Conservation (phyloP, 37 sponge, comb jelly and placozoan species). For the Tethya wilhelma region DNA sequence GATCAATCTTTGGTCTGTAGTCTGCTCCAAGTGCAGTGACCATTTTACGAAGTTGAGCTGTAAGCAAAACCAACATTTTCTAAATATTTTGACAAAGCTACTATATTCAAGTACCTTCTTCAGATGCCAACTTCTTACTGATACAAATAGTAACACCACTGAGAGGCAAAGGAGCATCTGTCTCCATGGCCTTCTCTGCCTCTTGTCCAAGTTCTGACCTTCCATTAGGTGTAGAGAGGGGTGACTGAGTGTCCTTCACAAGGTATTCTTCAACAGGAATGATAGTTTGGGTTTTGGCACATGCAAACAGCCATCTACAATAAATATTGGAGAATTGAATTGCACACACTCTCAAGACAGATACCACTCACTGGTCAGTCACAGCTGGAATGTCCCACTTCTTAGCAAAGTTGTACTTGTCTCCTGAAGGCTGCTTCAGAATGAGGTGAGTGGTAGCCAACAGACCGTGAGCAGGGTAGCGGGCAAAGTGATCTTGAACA, state of each 20-base stretch:
- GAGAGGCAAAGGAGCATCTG: background rate
- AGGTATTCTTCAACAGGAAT: constrained; percentile 41
- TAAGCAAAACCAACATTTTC: background rate
- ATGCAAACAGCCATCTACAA: constrained; percentile 76
- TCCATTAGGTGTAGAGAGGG: background rate
- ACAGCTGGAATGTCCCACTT: constrained; percentile 82
- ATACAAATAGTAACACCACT: constrained; percentile 64
- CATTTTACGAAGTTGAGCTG: constrained; percentile 60
- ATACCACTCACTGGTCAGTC: constrained; percentile 55
- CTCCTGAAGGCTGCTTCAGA: constrained; percentile 64
- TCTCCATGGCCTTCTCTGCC: background rate
- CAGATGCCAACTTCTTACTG: constrained; percentile 63
- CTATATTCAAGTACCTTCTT: background rate
- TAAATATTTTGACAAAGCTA: background rate
- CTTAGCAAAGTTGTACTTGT: constrained; percentile 57
- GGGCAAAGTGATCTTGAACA: constrained; percentile 73
- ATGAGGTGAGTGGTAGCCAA: constrained; percentile 78
- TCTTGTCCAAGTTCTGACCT: background rate
- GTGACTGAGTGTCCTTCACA: background rate
- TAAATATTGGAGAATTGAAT: background rate
- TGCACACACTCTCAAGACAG: too few relatives aligned
- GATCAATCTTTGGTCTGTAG: constrained; percentile 27
- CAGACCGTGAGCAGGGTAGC: constrained; percentile 52
- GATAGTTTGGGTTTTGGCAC: constrained; percentile 46
- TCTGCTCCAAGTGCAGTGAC: constrained; percentile 63